Percentiles rank a stretch among this genome's conserved stretches.
Conservation (phyloP, 2,113 vertebrate genomes). For the Brachionichthys hirsutus region DNA sequence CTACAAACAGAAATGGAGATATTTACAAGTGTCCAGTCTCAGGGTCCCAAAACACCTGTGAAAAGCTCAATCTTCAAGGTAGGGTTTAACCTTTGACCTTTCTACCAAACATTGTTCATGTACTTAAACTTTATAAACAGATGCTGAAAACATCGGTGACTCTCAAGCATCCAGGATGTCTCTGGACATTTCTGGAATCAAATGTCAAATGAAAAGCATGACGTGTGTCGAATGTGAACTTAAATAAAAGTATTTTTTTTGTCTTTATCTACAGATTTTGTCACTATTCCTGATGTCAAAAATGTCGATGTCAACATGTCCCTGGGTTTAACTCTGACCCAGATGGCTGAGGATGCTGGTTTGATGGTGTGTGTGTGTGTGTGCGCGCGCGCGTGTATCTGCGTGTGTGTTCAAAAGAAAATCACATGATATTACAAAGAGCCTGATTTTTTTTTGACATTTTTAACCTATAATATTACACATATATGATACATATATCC, state of each 20-base stretch:
- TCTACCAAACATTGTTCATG: constrained; percentile 8
- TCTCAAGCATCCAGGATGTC: neutral
- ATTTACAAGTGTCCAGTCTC: constrained; percentile 85
- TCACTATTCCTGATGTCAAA: constrained; percentile 82
- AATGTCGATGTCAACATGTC: constrained; percentile 84
- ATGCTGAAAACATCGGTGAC: neutral
- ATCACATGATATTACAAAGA: neutral
- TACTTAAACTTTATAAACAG: constrained; percentile 4
- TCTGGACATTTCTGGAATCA: neutral
- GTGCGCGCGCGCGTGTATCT: too few species aligned
- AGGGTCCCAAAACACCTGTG: constrained; percentile 70
- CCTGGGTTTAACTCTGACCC: constrained; percentile 86
- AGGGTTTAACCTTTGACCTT: constrained; percentile 39
- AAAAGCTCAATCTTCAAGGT: constrained; percentile 86
- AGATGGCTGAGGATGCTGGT: constrained; percentile 74
- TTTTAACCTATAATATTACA: too few species aligned
- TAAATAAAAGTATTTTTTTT: neutral
- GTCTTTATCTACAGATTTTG: constrained; percentile 72
- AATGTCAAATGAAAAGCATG: too few species aligned
- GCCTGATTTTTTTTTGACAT: neutral
- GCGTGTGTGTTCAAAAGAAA: neutral
- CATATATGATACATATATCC: neutral
- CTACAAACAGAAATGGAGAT: constrained; percentile 85
- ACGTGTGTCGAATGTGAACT: neutral
- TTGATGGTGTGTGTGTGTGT: constrained; percentile 80